Evolutionary conservation across 1,140 invertebrate species (phyloP).

Genomic region (Coptotermes formosanus): DNA sequence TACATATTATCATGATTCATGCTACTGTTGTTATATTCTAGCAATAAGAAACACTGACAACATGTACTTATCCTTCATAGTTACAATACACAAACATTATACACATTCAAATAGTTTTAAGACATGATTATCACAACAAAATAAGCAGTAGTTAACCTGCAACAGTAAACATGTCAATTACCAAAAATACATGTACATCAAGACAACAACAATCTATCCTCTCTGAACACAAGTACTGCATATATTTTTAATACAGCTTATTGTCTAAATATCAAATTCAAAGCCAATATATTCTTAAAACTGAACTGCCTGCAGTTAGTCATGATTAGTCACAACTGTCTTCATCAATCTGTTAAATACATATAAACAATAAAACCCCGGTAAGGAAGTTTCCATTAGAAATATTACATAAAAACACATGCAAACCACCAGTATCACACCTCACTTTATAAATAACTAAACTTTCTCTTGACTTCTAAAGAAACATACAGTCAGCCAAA

Average conservation of each 20-base stretch:
- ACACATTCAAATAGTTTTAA: background rate
- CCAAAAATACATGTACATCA: background rate
- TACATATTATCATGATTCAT: background rate
- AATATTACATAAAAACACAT: background rate
- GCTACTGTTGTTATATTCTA: background rate
- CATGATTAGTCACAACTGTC: background rate
- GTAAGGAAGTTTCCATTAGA: background rate
- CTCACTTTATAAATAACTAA: background rate
- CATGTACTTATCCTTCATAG: background rate
- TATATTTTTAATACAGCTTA: background rate
- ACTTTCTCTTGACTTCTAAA: too few relatives aligned
- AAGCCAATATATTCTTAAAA: background rate
- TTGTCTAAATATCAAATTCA: background rate
- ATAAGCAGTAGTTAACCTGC: background rate
- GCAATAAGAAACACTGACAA: background rate
- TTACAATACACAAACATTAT: background rate
- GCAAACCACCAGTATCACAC: background rate
- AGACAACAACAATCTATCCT: background rate
- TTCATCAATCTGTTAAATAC: background rate
- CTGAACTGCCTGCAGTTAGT: background rate
- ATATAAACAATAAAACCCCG: background rate
- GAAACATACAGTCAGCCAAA: too few relatives aligned
- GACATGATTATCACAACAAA: background rate
- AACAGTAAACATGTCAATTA: background rate
- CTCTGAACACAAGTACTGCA: background rate